Evolutionary conservation across 2,113 vertebrate genomes (phyloP).

Genomic region (Oophaga pumilio): DNA sequence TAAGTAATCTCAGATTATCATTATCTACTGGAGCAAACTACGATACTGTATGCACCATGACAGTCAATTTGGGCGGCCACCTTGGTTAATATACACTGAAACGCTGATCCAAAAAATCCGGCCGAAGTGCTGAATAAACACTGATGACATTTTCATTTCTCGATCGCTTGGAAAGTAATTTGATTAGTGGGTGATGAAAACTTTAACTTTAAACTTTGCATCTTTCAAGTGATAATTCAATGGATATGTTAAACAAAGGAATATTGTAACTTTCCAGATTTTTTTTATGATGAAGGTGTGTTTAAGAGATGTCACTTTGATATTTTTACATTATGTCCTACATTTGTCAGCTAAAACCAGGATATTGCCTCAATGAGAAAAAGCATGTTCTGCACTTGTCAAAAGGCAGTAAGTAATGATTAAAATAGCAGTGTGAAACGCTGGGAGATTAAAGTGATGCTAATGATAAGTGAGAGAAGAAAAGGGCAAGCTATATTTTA

Average conservation of each 20-base stretch:
- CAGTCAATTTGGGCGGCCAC: too few species aligned
- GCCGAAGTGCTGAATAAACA: not conserved
- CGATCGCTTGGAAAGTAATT: not conserved
- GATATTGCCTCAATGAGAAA: conserved; percentile 99
- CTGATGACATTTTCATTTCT: not conserved
- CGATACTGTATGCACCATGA: not conserved
- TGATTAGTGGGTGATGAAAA: conserved; percentile 60
- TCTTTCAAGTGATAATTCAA: conserved; percentile 77
- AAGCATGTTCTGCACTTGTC: conserved; percentile 99
- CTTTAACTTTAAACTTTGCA: conserved; percentile 74
- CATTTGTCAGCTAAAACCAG: conserved; percentile 99
- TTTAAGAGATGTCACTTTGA: conserved; percentile 94
- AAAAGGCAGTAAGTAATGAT: conserved; percentile 99
- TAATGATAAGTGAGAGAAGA: conserved; percentile 99
- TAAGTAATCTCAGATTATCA: not conserved
- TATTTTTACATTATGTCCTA: conserved; percentile 99
- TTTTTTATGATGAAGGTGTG: conserved; percentile 87
- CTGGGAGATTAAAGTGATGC: conserved; percentile 99
- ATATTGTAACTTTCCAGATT: conserved; percentile 83
- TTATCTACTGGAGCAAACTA: not conserved
- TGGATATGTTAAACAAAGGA: conserved; percentile 81
- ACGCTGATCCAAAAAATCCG: not conserved
- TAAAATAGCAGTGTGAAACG: conserved; percentile 99
- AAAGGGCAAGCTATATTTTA: conserved; percentile 99
- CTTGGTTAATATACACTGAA: not conserved